Conservation (phyloP, 2,113 vertebrate species). For the Macrotus californicus region DNA sequence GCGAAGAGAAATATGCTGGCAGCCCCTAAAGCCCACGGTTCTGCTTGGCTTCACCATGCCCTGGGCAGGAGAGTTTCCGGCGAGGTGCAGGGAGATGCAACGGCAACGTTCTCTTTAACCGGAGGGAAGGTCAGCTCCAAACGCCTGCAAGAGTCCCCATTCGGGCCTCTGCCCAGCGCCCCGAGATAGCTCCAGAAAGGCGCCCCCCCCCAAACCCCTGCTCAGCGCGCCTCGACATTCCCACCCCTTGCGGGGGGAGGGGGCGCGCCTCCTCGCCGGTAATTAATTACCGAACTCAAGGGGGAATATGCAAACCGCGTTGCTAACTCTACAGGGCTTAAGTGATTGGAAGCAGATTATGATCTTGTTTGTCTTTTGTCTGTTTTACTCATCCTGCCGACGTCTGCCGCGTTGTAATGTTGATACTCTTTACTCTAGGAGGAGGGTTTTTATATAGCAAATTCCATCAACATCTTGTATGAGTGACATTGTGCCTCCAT, state of each 20-base stretch:
- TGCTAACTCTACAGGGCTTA: constrained; percentile 83
- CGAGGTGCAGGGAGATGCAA: fast-evolving
- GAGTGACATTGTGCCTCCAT: constrained; percentile 69
- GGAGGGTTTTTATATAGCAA: constrained; percentile 73
- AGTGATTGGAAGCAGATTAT: constrained; percentile 86
- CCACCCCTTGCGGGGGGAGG: not conserved
- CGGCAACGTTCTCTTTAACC: not conserved
- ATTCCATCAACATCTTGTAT: constrained; percentile 76
- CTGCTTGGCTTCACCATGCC: not conserved
- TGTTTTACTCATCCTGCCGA: constrained; percentile 81
- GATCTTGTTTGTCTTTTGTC: constrained; percentile 85
- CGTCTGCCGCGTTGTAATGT: constrained; percentile 79
- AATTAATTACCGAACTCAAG: constrained; percentile 83
- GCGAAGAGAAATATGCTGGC: fast-evolving
- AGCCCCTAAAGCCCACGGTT: not conserved
- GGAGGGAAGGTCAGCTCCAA: not conserved
- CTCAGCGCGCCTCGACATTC: not conserved
- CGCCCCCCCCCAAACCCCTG: not conserved
- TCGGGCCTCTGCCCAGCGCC: not conserved
- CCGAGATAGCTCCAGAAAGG: not conserved
- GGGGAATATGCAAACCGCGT: constrained; percentile 80
- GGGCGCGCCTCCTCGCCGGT: constrained; percentile 67
- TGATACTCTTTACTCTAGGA: constrained; percentile 79
- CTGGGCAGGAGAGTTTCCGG: not conserved
- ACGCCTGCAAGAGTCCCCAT: fast-evolving